phyloP scores from a whole-genome alignment of 2,888 invertebrate genomes.

The Drosophila rubida region DNA sequence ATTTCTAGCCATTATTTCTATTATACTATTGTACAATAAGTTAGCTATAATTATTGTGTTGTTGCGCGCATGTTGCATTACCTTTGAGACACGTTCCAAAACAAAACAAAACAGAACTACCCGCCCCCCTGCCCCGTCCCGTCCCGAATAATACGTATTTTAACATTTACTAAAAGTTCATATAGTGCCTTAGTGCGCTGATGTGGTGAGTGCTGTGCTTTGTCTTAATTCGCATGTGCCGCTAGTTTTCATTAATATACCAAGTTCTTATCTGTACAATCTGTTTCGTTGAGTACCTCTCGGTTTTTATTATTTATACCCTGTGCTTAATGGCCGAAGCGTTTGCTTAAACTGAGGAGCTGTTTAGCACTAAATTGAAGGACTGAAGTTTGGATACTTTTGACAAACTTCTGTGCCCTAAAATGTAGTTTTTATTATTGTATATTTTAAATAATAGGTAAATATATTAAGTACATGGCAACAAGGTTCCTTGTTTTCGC shows the following conservation, averaged over 20 bases:
- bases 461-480: too few species aligned
- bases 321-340: neutral
- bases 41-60: conserved; percentile 28
- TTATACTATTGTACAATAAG: conserved; percentile 15
- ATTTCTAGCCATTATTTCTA: conserved; percentile 1
- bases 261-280: conserved; percentile 7
- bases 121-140: too few species aligned
- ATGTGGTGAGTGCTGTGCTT: conserved; percentile 2
- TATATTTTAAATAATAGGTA: too few species aligned
- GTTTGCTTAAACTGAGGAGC: neutral
- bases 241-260: neutral
- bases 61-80: conserved; percentile 48
- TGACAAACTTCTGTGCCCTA: too few species aligned
- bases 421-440: too few species aligned
- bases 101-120: neutral
- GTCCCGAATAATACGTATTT: neutral
- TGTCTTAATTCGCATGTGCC: conserved; percentile 13
- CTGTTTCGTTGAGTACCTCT: conserved; percentile 5
- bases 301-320: conserved; percentile 5
- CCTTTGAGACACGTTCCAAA: conserved; percentile 25
- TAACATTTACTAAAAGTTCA: neutral
- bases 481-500: too few species aligned
- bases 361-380: neutral
- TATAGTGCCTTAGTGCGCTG: conserved; percentile 2
- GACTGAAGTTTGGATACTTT: too few species aligned